phyloP scores from a whole-genome alignment of 2,113 vertebrate species.

The Anolis sagrei region DNA sequence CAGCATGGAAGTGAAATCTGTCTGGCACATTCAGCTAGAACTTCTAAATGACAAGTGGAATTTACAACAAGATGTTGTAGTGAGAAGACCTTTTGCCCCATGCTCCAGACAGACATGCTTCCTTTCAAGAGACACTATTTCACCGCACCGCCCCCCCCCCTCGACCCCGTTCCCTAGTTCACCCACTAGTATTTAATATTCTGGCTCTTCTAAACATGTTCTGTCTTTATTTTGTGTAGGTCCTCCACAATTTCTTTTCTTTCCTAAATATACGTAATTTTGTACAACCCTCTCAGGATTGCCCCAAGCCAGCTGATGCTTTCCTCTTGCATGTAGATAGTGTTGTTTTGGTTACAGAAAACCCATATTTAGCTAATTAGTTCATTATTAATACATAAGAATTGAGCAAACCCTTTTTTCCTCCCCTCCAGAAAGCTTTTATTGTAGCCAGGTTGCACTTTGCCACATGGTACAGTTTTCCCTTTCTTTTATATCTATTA shows the following conservation, averaged over 20 bases:
- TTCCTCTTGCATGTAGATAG: neutral
- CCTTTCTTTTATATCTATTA: neutral
- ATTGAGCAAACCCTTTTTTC: neutral
- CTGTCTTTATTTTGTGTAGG: neutral
- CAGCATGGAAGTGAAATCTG: neutral
- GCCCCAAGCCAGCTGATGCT: no score
- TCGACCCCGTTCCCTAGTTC: no score
- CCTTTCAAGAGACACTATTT: neutral
- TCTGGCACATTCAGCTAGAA: neutral
- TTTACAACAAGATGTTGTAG: neutral
- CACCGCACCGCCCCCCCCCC: neutral
- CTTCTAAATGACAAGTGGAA: neutral
- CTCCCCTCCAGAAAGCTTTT: neutral
- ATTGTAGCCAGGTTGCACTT: neutral
- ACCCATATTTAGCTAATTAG: neutral
- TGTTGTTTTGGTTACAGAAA: neutral
- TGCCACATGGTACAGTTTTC: neutral
- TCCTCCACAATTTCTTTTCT: neutral
- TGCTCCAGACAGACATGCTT: neutral
- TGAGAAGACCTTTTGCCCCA: no score
- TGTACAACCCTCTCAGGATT: neutral
- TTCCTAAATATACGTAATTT: neutral
- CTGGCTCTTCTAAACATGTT: neutral
- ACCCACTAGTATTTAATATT: neutral
- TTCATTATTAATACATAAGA: neutral